Conservation (phyloP, 2,888 invertebrate genomes). For the Protula sp. region DNA sequence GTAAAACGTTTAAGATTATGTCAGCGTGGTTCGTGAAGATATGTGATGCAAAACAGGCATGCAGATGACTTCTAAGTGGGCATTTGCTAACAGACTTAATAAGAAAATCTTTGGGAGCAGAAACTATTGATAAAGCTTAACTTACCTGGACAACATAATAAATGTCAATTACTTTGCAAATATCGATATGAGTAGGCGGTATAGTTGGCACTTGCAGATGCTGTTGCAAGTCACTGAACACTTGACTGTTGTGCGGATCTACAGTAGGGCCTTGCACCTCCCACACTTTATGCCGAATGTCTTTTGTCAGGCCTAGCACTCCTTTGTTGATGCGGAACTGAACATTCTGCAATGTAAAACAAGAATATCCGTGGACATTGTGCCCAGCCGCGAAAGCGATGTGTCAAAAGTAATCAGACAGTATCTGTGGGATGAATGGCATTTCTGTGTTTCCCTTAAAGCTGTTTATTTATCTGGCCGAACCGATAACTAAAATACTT, state of each 20-base stretch:
- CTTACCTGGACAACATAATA: slow-evolving; percentile 68
- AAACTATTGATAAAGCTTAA: neutral
- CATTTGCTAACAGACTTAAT: no score
- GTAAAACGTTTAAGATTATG: no score
- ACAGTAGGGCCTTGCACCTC: slow-evolving; percentile 67
- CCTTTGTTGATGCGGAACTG: slow-evolving; percentile 73
- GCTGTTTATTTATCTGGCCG: no score
- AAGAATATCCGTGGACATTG: neutral
- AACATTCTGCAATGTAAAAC: slow-evolving; percentile 60
- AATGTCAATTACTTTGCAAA: slow-evolving; percentile 68
- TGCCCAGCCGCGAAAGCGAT: no score
- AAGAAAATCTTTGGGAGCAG: no score
- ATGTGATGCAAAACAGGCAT: no score
- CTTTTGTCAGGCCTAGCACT: slow-evolving; percentile 68
- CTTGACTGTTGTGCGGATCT: slow-evolving; percentile 57
- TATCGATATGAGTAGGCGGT: slow-evolving; percentile 66
- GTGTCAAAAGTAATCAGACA: no score
- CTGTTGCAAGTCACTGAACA: slow-evolving; percentile 39
- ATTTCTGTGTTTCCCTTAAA: no score
- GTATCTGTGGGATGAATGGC: no score
- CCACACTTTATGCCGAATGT: slow-evolving; percentile 65
- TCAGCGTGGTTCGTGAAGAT: no score
- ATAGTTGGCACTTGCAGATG: slow-evolving; percentile 66
- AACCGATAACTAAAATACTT: no score
- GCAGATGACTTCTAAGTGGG: no score